Evolutionary conservation across 2,113 vertebrate genomes (phyloP).

Genomic region (human (Homo sapiens)): DNA sequence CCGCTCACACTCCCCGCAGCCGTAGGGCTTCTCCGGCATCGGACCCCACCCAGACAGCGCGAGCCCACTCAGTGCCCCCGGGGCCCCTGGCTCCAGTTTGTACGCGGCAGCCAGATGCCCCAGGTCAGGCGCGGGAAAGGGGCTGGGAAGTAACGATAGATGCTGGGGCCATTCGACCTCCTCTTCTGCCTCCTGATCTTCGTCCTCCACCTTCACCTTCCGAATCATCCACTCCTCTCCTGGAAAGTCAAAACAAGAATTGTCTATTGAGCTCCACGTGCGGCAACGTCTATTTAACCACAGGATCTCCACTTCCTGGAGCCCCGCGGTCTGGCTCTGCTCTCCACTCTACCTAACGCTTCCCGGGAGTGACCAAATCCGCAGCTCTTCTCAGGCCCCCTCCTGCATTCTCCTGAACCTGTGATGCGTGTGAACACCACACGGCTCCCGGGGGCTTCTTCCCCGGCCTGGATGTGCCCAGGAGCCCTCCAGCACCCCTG

Average conservation of each 20-base stretch:
- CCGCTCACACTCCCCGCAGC: conserved; percentile 74
- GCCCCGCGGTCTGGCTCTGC: neutral
- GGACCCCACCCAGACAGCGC: conserved; percentile 54
- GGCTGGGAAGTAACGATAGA: conserved; percentile 20
- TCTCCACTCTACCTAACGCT: neutral
- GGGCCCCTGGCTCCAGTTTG: conserved; percentile 73
- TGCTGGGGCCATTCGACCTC: conserved; percentile 63
- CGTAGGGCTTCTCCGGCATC: conserved; percentile 36
- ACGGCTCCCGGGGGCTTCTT: neutral
- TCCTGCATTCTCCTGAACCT: neutral
- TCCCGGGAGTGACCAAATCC: neutral
- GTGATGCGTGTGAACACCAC: neutral
- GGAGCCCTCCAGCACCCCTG: neutral
- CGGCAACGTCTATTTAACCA: neutral
- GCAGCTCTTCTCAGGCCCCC: neutral
- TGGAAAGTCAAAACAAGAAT: neutral
- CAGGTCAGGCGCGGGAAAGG: neutral
- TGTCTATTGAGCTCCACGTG: neutral
- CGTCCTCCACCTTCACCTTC: conserved; percentile 83
- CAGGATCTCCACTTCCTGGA: neutral
- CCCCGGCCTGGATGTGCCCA: neutral
- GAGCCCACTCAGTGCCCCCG: neutral
- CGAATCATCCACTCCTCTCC: conserved; percentile 82
- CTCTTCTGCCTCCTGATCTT: conserved; percentile 73
- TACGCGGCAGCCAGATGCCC: conserved; percentile 41